These are phyloP conservation scores for Campopleginae sp. DNA, from an alignment of 2,888 invertebrate genomes.

Conservation along the genomic window DNA sequence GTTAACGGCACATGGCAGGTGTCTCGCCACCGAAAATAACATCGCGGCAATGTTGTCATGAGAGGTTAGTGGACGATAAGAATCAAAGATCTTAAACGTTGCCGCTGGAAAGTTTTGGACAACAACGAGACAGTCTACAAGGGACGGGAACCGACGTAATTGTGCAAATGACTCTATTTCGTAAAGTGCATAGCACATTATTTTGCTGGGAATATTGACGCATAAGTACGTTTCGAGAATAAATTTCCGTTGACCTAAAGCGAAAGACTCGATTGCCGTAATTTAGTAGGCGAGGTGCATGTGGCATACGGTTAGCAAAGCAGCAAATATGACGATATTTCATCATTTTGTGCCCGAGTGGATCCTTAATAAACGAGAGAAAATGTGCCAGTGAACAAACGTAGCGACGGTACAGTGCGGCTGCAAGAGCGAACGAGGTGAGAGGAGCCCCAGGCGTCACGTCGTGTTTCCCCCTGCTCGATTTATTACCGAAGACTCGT, in stretches of 20 bases:
- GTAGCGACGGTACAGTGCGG: conserved; percentile 37
- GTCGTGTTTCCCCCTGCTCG: conserved; percentile 69
- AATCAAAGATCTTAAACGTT: conserved; percentile 15
- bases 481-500: conserved; percentile 74
- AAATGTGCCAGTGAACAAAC: conserved; percentile 59
- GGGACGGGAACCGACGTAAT: not conserved
- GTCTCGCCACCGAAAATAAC: conserved; percentile 43
- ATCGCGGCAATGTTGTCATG: conserved; percentile 40
- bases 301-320: conserved; percentile 34
- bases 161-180: not conserved
- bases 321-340: conserved; percentile 59
- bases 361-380: conserved; percentile 60
- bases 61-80: conserved; percentile 36
- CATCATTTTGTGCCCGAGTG: conserved; percentile 58
- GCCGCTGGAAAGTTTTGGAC: not conserved
- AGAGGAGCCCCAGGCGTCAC: conserved; percentile 51
- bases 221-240: not conserved
- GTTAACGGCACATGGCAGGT: conserved; percentile 17
- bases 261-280: conserved; percentile 29
- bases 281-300: conserved; percentile 36
- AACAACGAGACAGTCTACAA: not conserved
- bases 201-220: conserved; percentile 4
- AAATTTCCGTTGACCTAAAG: conserved; percentile 4
- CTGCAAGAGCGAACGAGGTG: conserved; percentile 46
- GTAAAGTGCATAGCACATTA: not conserved